Evolutionary conservation across 2,113 vertebrate species (phyloP), one percentile per base, ranked within the genome.

Genomic region (Myotis yumanensis): DNA sequence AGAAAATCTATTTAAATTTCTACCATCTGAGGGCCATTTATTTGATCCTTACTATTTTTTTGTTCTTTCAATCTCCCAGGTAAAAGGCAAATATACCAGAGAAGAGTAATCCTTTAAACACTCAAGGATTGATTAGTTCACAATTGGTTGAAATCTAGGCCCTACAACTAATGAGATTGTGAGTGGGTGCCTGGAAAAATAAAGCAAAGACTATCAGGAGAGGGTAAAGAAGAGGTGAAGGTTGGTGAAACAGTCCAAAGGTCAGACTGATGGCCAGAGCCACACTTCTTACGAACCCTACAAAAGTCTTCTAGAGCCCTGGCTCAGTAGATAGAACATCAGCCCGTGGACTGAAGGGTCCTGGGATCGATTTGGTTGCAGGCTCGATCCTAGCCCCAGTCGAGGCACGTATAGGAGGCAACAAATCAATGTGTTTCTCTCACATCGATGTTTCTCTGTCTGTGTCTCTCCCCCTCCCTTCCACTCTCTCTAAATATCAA

Each of bases 51-150:
- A 71, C 18, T 22, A 59, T 76, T 14, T 83, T 83, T 92, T 68
- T 71, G 5, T 86, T 80, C 16, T 76, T 90, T 89, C 66, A 79
- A 0, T 52, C n/a, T 93, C 37, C 28, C 40, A 77, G 54, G 32
- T 80, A 66, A 89, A 94, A 95, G 80, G 11, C 40, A 91, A 95
- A 66, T 64, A 62, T 35, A 64, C 10, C 22, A 5, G 17, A 77
- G 32, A 64, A 57, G 5, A 80, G 51, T 76, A 81, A 88, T 35
- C 11, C 46, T 82, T 85, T 92, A 85, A 73, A 54, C 25, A 66
- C 51, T 37, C 54, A 69, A 86, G 35, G 12, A 11, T 40, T 82
- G 46, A 48, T 76, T 57, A 20, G 6, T 59, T 88, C 35, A 1
- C 15, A 68, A 12, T 32, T 52, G 48, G 62, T 32, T 62, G 59